phyloP scores from a whole-genome alignment of 1,140 invertebrate species.

The Manduca sexta region DNA sequence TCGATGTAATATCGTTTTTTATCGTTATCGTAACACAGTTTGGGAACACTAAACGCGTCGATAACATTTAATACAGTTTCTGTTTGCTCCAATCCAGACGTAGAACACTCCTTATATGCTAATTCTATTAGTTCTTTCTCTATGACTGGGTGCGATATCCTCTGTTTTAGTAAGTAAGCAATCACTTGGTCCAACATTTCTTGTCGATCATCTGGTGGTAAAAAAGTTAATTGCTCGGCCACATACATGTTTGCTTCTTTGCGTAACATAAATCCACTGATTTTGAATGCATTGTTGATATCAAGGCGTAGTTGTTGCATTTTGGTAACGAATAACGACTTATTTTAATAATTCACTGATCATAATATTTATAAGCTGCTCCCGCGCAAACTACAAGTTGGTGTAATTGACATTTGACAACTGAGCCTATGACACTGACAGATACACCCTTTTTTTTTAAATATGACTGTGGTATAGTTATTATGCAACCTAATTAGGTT shows the following conservation, averaged over 20 bases:
- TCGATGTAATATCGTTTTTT: conserved; percentile 85
- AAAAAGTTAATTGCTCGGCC: conserved; percentile 64
- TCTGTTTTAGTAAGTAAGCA: conserved; percentile 78
- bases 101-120: conserved; percentile 83
- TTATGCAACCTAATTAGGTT: too few species aligned
- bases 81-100: conserved; percentile 80
- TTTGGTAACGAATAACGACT: too few species aligned
- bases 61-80: conserved; percentile 89
- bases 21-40: conserved; percentile 82
- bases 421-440: too few species aligned
- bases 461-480: too few species aligned
- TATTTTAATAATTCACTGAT: too few species aligned
- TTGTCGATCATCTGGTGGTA: conserved; percentile 57
- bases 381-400: too few species aligned
- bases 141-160: conserved; percentile 80
- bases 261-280: conserved; percentile 60
- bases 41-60: conserved; percentile 86
- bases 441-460: too few species aligned
- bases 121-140: conserved; percentile 81
- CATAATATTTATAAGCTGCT: too few species aligned
- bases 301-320: conserved; percentile 47
- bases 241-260: conserved; percentile 61
- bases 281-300: conserved; percentile 59
- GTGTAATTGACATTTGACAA: too few species aligned
- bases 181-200: conserved; percentile 73